A percentile compares a stretch with the other conserved stretches of the same genome.
Conservation (phyloP, 2,888 invertebrate genomes). For the Xanthorhoe designata region DNA sequence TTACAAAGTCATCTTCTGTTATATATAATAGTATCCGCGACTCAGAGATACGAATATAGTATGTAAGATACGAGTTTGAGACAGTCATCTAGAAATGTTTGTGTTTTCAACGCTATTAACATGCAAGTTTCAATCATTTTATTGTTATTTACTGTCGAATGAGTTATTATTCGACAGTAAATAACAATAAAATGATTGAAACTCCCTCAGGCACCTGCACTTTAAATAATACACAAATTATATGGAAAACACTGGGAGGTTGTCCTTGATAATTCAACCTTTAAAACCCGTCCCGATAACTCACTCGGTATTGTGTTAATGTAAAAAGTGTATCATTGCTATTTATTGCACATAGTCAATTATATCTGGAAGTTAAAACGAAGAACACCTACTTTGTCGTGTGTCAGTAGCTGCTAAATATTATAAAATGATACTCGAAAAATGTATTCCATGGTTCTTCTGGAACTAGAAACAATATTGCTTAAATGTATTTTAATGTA, state of each 20-base stretch:
- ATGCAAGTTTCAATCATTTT: no score
- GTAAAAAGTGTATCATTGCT: conserved; percentile 41
- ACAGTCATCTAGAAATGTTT: no score
- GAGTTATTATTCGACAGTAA: neutral
- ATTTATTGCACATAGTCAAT: conserved; percentile 32
- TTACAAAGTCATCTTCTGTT: no score
- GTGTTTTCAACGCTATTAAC: no score
- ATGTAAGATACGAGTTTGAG: no score
- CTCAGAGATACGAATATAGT: no score
- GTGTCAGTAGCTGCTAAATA: neutral
- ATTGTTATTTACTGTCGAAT: no score
- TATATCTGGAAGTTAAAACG: conserved; percentile 23
- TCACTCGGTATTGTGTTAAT: conserved; percentile 33
- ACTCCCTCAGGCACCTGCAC: conserved; percentile 4
- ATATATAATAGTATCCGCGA: no score
- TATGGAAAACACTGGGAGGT: conserved; percentile 43
- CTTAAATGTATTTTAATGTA: neutral
- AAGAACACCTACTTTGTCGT: neutral
- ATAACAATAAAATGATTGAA: neutral
- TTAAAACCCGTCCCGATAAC: conserved; percentile 37
- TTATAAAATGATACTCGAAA: neutral
- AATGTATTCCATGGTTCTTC: neutral
- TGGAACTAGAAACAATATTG: neutral
- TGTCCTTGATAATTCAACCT: conserved; percentile 55
- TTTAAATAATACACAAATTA: conserved; percentile 44